phyloP scores from a whole-genome alignment of 2,888 invertebrate species.

The Drepana falcataria region DNA sequence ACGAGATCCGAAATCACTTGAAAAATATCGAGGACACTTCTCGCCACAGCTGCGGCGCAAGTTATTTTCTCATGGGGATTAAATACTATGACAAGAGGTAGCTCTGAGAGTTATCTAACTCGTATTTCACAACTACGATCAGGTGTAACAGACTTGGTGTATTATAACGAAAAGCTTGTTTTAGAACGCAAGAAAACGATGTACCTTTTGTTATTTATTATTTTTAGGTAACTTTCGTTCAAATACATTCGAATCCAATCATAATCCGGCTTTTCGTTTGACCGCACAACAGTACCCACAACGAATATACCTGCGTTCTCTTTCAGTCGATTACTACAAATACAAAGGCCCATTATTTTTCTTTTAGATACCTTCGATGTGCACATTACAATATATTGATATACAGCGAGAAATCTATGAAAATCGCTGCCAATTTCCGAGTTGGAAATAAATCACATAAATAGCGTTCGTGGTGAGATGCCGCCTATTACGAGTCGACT shows the following conservation, averaged over 20 bases:
- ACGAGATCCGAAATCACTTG: constrained; percentile 58
- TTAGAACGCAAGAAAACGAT: background rate
- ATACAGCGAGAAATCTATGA: constrained; percentile 17
- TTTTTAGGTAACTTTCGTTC: too few species aligned
- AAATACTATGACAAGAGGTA: constrained; percentile 25
- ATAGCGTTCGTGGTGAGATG: constrained; percentile 24
- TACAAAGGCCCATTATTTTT: background rate
- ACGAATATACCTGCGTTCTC: background rate
- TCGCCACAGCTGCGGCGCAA: constrained; percentile 41
- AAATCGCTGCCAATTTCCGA: constrained; percentile 30
- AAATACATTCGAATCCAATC: too few species aligned
- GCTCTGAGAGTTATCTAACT: constrained; percentile 11
- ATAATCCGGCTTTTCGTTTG: background rate
- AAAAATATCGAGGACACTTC: constrained; percentile 51
- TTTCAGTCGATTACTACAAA: background rate
- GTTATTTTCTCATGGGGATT: constrained; percentile 48
- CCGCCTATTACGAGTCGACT: constrained; percentile 23
- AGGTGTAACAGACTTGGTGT: background rate
- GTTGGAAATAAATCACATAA: constrained; percentile 32
- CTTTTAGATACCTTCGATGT: background rate
- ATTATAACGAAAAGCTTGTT: background rate
- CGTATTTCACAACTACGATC: constrained; percentile 1
- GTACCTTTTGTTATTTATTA: background rate
- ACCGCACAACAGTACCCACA: background rate
- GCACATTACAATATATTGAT: constrained; percentile 9